phyloP scores from a whole-genome alignment of 2,888 invertebrate species.

The Brachyopa scutellaris region DNA sequence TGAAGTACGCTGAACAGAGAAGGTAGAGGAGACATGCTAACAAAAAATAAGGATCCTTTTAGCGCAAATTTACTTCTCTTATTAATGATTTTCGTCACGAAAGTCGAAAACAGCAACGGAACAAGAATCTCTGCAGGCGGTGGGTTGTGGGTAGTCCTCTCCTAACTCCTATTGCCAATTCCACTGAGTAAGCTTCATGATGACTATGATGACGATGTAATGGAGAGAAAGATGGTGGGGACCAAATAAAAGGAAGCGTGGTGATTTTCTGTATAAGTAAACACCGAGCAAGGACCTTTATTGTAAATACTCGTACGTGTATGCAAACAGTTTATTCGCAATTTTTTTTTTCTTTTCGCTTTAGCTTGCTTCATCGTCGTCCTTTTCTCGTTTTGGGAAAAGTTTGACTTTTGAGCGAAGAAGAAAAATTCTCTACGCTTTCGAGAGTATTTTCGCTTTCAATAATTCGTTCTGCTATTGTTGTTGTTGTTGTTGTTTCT shows the following conservation, averaged over 20 bases:
- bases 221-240: background rate
- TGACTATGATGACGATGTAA: background rate
- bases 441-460: constrained; percentile 24
- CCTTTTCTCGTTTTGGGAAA: background rate
- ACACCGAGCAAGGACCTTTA: constrained; percentile 9
- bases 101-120: constrained; percentile 44
- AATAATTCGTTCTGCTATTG: constrained; percentile 7
- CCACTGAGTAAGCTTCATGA: background rate
- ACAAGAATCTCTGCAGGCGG: constrained; percentile 42
- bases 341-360: background rate
- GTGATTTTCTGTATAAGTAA: constrained; percentile 38
- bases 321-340: constrained; percentile 40
- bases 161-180: background rate
- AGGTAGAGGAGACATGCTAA: background rate
- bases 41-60: constrained; percentile 42
- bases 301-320: constrained; percentile 15
- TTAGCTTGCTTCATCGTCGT: background rate
- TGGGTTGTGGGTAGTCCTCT: background rate
- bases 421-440: constrained; percentile 2
- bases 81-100: constrained; percentile 61
- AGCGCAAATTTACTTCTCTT: constrained; percentile 47
- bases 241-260: constrained; percentile 12
- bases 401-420: constrained; percentile 18
- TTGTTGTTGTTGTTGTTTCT: background rate
- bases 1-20: background rate